phyloP scores from a whole-genome alignment of 2,113 vertebrate genomes.

The Urocitellus parryii region DNA sequence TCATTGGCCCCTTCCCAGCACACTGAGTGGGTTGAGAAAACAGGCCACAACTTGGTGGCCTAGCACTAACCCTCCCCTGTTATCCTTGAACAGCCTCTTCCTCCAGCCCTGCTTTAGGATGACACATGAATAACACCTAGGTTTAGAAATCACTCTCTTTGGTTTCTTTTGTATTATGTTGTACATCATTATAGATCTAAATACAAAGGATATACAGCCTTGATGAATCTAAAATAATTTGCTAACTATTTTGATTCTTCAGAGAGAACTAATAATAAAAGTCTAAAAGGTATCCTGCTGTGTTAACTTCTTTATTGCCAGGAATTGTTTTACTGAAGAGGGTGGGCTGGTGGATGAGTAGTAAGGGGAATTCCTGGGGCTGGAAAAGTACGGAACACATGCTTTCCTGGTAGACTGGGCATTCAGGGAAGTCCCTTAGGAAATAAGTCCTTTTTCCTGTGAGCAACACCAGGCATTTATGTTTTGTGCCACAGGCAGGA shows the following conservation, averaged over 20 bases:
- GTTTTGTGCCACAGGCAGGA: not conserved
- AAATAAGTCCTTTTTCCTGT: not conserved
- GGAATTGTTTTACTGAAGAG: not conserved
- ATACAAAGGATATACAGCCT: slow-evolving; percentile 85
- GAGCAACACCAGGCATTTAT: not conserved
- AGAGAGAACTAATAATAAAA: slow-evolving; percentile 90
- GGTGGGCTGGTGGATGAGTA: not conserved
- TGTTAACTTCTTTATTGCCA: slow-evolving; percentile 74
- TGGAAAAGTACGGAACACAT: not conserved
- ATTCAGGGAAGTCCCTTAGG: not conserved
- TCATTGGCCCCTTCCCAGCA: slow-evolving; percentile 82
- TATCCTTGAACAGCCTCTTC: slow-evolving; percentile 67
- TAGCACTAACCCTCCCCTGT: slow-evolving; percentile 81
- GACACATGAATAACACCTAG: slow-evolving; percentile 84
- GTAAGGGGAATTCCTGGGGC: not conserved
- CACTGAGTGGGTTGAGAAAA: slow-evolving; percentile 70
- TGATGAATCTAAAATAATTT: slow-evolving; percentile 88
- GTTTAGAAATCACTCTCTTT: slow-evolving; percentile 83
- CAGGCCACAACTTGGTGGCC: slow-evolving; percentile 65
- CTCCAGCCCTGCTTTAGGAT: slow-evolving; percentile 80
- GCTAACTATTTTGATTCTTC: slow-evolving; percentile 91
- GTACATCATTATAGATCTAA: slow-evolving; percentile 88
- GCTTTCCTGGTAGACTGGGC: not conserved
- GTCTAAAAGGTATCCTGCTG: slow-evolving; percentile 76
- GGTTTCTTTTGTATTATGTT: slow-evolving; percentile 87